A percentile compares a stretch with the other conserved stretches of the same genome.
Conservation (phyloP, 1,140 invertebrate genomes). For the Drosophila suzukii region DNA sequence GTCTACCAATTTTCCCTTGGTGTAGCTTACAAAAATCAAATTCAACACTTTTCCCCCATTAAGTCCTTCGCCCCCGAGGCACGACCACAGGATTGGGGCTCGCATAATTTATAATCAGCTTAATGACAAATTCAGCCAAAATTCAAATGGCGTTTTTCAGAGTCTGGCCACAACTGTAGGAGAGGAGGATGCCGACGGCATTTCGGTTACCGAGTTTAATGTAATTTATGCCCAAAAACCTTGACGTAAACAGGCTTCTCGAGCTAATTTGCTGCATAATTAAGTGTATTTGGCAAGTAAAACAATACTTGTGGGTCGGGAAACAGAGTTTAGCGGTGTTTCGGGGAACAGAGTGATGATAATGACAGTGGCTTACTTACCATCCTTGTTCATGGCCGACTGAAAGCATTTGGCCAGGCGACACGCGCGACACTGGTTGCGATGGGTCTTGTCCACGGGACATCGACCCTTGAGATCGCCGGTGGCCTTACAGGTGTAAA, state of each 20-base stretch:
- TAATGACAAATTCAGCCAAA: conserved; percentile 76
- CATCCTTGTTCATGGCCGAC: conserved; percentile 99
- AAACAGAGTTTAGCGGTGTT: background rate
- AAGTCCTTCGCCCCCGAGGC: conserved; percentile 10
- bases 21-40: conserved; percentile 17
- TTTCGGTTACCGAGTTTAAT: conserved; percentile 70
- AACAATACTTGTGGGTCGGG: conserved; percentile 73
- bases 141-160: conserved; percentile 41
- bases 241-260: conserved; percentile 26
- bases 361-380: conserved; percentile 87
- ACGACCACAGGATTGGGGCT: conserved; percentile 16
- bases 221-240: conserved; percentile 72
- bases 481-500: conserved; percentile 98
- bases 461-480: conserved; percentile 96
- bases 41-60: conserved; percentile 19
- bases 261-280: conserved; percentile 80
- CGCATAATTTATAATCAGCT: conserved; percentile 82
- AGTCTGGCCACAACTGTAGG: conserved; percentile 12
- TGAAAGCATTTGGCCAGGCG: conserved; percentile 98
- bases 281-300: conserved; percentile 70
- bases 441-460: conserved; percentile 98
- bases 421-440: conserved; percentile 98
- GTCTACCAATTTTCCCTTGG: background rate
- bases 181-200: conserved; percentile 54
- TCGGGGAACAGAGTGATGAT: background rate